Evolutionary conservation across 2,113 vertebrate genomes (phyloP), one percentile per base, ranked within the genome.

Genomic region (Myotis brandtii): DNA sequence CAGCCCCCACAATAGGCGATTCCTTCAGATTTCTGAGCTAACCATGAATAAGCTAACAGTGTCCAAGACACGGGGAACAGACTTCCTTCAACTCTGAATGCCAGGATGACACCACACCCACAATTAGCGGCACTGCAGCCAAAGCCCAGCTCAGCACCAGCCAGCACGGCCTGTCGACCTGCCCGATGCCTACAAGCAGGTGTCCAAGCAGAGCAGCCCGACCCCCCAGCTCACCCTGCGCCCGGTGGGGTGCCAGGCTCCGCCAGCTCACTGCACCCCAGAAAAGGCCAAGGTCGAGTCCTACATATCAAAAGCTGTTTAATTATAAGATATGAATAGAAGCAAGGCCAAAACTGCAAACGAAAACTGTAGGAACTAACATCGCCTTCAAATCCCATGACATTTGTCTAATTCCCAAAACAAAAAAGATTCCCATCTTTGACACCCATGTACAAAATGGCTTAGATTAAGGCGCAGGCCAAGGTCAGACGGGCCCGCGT

Each of bases 391-490:
- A 46, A 89, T 76, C 75, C 80, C 86, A 73, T 76, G 21, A 59
- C 77, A 11, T 85, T 90, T 88, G 80, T 82, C 89, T 94, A 89
- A 48, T 89, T 95, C 62, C 27, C 95, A 56, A 73, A 80, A 97
- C 34, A 93, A 97, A 92, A 56, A 80, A 62, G 16, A 77, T 73
- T 84, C 48, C 75, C 40, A 30, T 6, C 40, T 66, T 95, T 81
- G 72, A 97, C 64, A 87, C 50, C 79, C 50, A 87, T 25, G 34
- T 93, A 95, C 11, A 96, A 96, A 97, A 97, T 93, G 85, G 95
- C 97, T 98, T 97, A 82, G 95, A 94, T 97, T 97, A 97, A 97
- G 97, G 97, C 80, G 91, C 96, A 95, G 93, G 93, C 91, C 48
- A 4, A 10, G 18, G n/a, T n/a, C 27, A 2, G 72, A 27, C 4